Conservation (phyloP, 2,888 invertebrate genomes). For the Gari tellinella region DNA sequence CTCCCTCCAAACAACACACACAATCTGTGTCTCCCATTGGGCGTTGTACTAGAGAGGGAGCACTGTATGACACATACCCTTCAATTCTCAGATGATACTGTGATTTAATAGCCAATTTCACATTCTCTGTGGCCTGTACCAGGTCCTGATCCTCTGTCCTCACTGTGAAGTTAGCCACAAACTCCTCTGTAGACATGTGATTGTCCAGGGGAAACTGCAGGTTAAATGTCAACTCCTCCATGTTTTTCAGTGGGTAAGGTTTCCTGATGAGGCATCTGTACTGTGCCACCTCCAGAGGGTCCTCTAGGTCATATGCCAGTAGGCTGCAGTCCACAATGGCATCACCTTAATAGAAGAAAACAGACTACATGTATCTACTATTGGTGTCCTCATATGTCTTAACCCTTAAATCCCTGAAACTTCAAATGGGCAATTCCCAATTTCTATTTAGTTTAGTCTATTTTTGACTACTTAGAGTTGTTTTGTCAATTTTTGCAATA, state of each 20-base stretch:
- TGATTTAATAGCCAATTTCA: conserved; percentile 40
- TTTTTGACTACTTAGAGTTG: no score
- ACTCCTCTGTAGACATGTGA: conserved; percentile 33
- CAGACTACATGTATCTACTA: not conserved
- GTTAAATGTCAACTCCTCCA: conserved; percentile 43
- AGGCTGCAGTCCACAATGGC: conserved; percentile 48
- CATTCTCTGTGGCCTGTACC: conserved; percentile 11
- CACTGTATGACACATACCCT: no score
- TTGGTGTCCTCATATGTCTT: not conserved
- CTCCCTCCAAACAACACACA: no score
- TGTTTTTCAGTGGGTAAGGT: conserved; percentile 49
- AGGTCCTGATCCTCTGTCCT: conserved; percentile 39
- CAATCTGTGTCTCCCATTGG: no score
- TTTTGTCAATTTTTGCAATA: no score
- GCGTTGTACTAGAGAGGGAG: no score
- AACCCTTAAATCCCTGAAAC: no score
- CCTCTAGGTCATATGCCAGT: conserved; percentile 11
- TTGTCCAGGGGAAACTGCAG: conserved; percentile 47
- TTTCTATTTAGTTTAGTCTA: no score
- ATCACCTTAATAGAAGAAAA: conserved; percentile 27
- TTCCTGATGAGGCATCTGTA: conserved; percentile 46
- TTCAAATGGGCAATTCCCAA: no score
- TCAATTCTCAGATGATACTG: conserved; percentile 47
- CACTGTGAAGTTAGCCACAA: conserved; percentile 45
- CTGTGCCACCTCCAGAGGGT: conserved; percentile 6